Evolutionary conservation across 2,113 vertebrate genomes (phyloP).

Genomic region (Montifringilla adamsi): DNA sequence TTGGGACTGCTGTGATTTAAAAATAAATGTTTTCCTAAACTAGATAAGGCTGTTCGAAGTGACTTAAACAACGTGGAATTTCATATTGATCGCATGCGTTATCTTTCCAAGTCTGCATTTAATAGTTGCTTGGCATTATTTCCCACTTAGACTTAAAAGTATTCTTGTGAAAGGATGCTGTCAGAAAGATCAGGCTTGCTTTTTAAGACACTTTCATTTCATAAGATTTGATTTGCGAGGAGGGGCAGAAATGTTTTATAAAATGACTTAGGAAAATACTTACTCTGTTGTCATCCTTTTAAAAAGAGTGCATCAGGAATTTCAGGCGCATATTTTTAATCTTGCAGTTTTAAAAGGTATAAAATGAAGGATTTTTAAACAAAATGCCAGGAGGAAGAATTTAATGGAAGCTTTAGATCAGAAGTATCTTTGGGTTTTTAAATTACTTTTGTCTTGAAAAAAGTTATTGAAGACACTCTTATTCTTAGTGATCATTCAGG

Average conservation of each 20-base stretch:
- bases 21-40: neutral
- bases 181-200: neutral
- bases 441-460: neutral
- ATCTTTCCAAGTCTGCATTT: neutral
- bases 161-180: neutral
- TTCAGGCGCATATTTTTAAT: neutral
- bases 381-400: neutral
- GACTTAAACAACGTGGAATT: neutral
- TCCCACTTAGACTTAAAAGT: neutral
- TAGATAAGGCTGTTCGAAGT: neutral
- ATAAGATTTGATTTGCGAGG: neutral
- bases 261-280: neutral
- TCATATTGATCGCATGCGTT: neutral
- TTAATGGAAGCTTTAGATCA: neutral
- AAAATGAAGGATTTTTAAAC: neutral
- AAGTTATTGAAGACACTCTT: neutral
- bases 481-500: conserved; percentile 76
- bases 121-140: neutral
- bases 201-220: neutral
- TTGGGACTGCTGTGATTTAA: neutral
- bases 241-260: neutral
- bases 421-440: neutral
- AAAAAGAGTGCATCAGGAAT: neutral
- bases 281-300: neutral
- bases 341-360: neutral